Evolutionary conservation across 2,888 invertebrate genomes (phyloP), one percentile per base, ranked within the genome.

Genomic region (Lepidochrysops patricia): DNA sequence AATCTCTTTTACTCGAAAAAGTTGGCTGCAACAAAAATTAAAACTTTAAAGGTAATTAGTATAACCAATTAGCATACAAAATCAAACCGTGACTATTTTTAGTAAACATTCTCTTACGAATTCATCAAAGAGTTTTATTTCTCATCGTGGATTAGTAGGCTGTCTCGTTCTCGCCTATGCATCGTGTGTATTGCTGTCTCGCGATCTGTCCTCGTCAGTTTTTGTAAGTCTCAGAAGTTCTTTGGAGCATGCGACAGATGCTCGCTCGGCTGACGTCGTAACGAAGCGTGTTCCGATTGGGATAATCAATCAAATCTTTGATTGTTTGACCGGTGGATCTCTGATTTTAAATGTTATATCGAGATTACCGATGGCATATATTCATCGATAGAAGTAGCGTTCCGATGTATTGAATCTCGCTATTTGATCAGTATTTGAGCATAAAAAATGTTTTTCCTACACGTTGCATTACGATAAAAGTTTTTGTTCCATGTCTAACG

Each of bases 271-370:
- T 83, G 86, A 77, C 82, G 82, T 75, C 76, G 76, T 84, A 88
- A 87, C 87, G 85, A 87, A 84, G 80, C 88, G 76, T 84, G 80
- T 76, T 79, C 79, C 77, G 77, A 84, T 84, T 77, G 79, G 79
- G 80, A 85, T 85, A 85, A 87, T 87, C 88, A 87, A 87, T 88
- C 86, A 86, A 79, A 82, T 78, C 77, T 81, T 76, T 79, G 82
- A 84, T 81, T 84, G 82, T 86, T 80, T 82, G 82, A 80, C 80
- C 75, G 72, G 71, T 77, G 74, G 68, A 70, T 74, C 74, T 71
- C 72, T 72, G 72, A 70, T 75, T 74, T 74, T 71, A 68, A 73
- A 72, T 72, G 69, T 71, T 67, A 70, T 69, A 64, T 67, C 32
- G 32, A 62, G 63, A 66, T 64, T 60, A 64, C 60, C 37, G 37